phyloP scores from a whole-genome alignment of 2,113 vertebrate species.

The Epinephelus fuscoguttatus region DNA sequence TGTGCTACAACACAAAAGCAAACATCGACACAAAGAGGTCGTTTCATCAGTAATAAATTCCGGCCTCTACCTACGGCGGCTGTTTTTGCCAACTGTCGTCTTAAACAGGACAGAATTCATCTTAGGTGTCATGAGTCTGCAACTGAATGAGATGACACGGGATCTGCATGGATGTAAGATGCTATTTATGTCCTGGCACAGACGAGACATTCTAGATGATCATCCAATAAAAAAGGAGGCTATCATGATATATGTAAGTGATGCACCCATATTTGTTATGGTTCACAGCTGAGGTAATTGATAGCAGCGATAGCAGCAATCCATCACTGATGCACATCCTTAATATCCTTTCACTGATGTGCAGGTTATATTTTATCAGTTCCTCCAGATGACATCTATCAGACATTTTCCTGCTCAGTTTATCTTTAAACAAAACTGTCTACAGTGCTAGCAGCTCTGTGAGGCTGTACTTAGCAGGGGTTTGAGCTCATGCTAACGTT shows the following conservation, averaged over 20 bases:
- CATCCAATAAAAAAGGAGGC: neutral
- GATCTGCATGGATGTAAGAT: neutral
- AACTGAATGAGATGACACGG: neutral
- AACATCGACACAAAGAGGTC: conserved; percentile 18
- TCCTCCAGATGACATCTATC: neutral
- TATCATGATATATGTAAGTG: neutral
- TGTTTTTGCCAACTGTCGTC: conserved; percentile 15
- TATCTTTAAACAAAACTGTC: too few relatives aligned
- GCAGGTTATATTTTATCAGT: neutral
- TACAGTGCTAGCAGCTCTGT: too few relatives aligned
- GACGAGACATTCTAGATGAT: neutral
- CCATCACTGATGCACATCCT: neutral
- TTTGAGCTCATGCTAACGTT: too few relatives aligned
- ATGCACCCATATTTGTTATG: neutral
- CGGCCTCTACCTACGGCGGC: neutral
- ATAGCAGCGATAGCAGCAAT: neutral
- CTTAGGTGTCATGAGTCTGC: conserved; percentile 5
- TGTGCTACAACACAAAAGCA: conserved; percentile 19
- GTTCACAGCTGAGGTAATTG: neutral
- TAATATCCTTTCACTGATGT: neutral
- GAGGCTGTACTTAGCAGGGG: too few relatives aligned
- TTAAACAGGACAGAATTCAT: conserved; percentile 35
- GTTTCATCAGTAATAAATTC: conserved; percentile 26
- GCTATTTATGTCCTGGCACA: conserved; percentile 38
- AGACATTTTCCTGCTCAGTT: too few relatives aligned